Conservation (phyloP, 2,888 invertebrate species). For the Oxyteleia sp. region DNA sequence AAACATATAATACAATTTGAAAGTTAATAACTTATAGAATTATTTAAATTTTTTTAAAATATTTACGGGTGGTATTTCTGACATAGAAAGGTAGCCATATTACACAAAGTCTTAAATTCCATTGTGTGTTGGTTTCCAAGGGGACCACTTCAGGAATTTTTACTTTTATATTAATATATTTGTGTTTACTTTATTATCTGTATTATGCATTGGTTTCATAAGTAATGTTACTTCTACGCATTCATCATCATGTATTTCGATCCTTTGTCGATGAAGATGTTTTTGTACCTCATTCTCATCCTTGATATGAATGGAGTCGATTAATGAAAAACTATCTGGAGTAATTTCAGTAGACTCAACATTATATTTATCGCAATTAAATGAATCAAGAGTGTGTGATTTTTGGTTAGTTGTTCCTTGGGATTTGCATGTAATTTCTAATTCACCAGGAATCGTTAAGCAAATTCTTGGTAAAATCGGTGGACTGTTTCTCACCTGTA, state of each 20-base stretch:
- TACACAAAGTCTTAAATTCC: no score
- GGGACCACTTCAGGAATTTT: no score
- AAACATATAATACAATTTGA: not conserved
- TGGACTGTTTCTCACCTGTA: constrained; percentile 65
- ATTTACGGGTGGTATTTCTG: no score
- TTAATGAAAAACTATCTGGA: constrained; percentile 13
- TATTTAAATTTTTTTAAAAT: no score
- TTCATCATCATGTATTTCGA: constrained; percentile 65
- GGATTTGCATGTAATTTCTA: constrained; percentile 42
- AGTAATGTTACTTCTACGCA: constrained; percentile 61
- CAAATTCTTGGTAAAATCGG: constrained; percentile 78
- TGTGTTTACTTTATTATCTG: constrained; percentile 19
- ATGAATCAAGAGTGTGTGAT: not conserved
- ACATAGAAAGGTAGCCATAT: no score
- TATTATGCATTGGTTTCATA: constrained; percentile 46
- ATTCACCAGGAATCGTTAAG: constrained; percentile 61
- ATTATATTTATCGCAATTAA: constrained; percentile 17
- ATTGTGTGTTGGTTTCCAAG: no score
- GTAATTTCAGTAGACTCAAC: constrained; percentile 17
- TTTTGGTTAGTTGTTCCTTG: constrained; percentile 8
- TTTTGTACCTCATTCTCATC: not conserved
- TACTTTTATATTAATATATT: not conserved
- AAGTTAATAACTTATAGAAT: not conserved
- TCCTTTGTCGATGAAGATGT: constrained; percentile 29
- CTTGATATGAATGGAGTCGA: constrained; percentile 33